Percentiles rank a stretch among this genome's conserved stretches.
Evolutionary conservation across 2,888 invertebrate genomes (phyloP).

Genomic region (Nycteola revayana): DNA sequence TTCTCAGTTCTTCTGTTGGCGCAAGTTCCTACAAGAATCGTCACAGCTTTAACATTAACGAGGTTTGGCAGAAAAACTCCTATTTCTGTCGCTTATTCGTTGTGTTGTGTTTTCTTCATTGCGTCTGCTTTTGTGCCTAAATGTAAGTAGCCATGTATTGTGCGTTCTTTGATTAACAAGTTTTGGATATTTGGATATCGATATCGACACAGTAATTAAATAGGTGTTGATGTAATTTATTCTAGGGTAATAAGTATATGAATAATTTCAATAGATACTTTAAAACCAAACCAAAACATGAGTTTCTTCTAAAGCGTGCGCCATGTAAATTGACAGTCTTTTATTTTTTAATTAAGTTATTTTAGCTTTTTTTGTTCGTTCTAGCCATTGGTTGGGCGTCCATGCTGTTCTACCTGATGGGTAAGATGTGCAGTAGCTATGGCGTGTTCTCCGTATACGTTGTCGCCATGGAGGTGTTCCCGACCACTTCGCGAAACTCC

Average conservation of each 20-base stretch:
- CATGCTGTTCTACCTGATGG: slow-evolving; percentile 79
- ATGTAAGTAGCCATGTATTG: slow-evolving; percentile 65
- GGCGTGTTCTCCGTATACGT: slow-evolving; percentile 84
- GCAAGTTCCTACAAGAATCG: slow-evolving; percentile 83
- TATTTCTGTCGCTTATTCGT: slow-evolving; percentile 62
- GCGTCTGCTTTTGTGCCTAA: slow-evolving; percentile 78
- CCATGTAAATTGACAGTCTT: too few relatives aligned
- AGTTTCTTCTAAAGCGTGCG: too few relatives aligned
- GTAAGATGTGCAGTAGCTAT: slow-evolving; percentile 85
- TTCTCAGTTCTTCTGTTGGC: slow-evolving; percentile 85
- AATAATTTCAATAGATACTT: too few relatives aligned
- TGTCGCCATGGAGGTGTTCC: slow-evolving; percentile 86
- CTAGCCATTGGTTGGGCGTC: slow-evolving; percentile 69
- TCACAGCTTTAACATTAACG: slow-evolving; percentile 82
- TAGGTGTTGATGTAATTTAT: too few relatives aligned
- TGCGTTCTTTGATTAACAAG: too few relatives aligned
- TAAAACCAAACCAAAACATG: too few relatives aligned
- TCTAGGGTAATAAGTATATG: too few relatives aligned
- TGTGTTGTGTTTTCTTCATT: slow-evolving; percentile 78
- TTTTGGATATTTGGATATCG: too few relatives aligned
- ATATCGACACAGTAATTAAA: too few relatives aligned
- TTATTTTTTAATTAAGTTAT: too few relatives aligned
- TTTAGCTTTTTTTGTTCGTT: background rate
- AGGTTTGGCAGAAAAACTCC: slow-evolving; percentile 80
- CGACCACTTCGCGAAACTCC: slow-evolving; percentile 85